Conservation (phyloP, 2,888 invertebrate species). For the Orthonevra nobilis region DNA sequence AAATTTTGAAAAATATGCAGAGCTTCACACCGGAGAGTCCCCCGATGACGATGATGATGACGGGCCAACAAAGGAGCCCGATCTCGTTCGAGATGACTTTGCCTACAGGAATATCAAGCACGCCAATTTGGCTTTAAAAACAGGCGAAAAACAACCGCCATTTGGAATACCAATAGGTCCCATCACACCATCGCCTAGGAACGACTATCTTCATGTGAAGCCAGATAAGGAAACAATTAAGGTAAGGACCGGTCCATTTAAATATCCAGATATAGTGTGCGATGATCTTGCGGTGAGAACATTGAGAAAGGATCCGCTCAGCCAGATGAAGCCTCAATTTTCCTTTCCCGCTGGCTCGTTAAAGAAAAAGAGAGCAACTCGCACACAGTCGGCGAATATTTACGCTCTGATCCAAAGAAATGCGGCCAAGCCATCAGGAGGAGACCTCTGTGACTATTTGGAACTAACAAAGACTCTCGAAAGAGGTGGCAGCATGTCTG, state of each 20-base stretch:
- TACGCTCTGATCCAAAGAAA: constrained; percentile 88
- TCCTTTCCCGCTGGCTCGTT: constrained; percentile 80
- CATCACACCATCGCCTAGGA: constrained; percentile 88
- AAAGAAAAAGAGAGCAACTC: constrained; percentile 89
- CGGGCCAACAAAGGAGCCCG: constrained; percentile 85
- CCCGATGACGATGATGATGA: constrained; percentile 81
- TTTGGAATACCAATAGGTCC: constrained; percentile 95
- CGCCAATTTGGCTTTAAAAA: constrained; percentile 86
- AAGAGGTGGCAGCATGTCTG: constrained; percentile 84
- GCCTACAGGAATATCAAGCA: constrained; percentile 90
- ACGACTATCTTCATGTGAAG: constrained; percentile 91
- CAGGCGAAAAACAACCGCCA: constrained; percentile 91
- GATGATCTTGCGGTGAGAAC: constrained; percentile 94
- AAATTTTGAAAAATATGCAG: constrained; percentile 78
- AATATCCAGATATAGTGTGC: constrained; percentile 88
- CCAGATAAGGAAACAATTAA: constrained; percentile 79
- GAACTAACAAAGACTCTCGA: constrained; percentile 82
- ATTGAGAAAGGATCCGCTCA: constrained; percentile 87
- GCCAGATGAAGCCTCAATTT: constrained; percentile 73
- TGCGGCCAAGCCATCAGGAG: constrained; percentile 80
- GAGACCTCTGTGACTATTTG: constrained; percentile 82
- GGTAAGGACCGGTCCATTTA: constrained; percentile 81
- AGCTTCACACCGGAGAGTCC: constrained; percentile 83
- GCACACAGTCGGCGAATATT: constrained; percentile 92
- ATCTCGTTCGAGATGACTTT: constrained; percentile 91